Base-by-base conservation (phyloP, 2,888 invertebrate genomes). In the Imbricaverruca yamaguchii region DNA sequence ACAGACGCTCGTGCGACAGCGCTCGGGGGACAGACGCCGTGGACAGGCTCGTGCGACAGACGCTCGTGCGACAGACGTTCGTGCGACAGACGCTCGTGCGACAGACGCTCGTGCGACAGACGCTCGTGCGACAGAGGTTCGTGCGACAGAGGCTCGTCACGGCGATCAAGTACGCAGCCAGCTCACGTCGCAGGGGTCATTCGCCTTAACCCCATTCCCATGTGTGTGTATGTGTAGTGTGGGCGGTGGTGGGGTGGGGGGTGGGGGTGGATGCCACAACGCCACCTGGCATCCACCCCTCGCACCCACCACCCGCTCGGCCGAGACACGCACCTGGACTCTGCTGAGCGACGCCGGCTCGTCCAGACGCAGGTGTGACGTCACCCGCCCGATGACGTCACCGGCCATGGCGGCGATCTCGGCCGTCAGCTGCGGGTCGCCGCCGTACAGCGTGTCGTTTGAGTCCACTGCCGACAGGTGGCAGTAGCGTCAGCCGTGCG, bases 311-410 rank as follows among this genome's bases (percentile, higher is more conserved):
- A 63, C 15, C 15, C 15, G 15, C 21, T 18, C 21, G 21, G 21
- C 15, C 15, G 18, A 18, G 23, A 11, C 12, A 39, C 39, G 23
- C 9, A 74, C 74, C 74, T 74, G 74, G 10, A 8, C 21, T 11
- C 74, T 23, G 74, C 55, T 74, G 39, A 69, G 39, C 18, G 69
- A 13, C 18, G 69, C 39, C 15, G 53, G 74, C 18, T 55, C 21
- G 74, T 8, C 56, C 18, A 67, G 21, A 21, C 86, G 85, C 39
- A 90, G 89, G 1, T 90, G 90, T 25, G 90, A 90, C 12, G 91
- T 90, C 0, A 90, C 89, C 85, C 53, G 18, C 89, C 87, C 74
- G 89, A 88, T 83, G 90, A 87, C 69, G 74, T 53, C 59, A 78
- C 18, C 25, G 74, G 53, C n/a, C 78, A 39, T 21, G 74, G 55